Percentiles rank a stretch among this genome's conserved stretches.
phyloP scores from a whole-genome alignment of 1,140 invertebrate genomes.

The roundworm (Caenorhabditis elegans) region WBcel235 BX284603.4:9200001-9200500 shows the following conservation, averaged over 20 bases:
- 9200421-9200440: neutral
- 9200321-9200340: slow-evolving; percentile 36
- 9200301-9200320: slow-evolving; percentile 10
- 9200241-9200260: slow-evolving; percentile 21
- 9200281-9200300: slow-evolving; percentile 37
- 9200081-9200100: slow-evolving; percentile 27
- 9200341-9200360: slow-evolving; percentile 33
- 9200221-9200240: neutral
- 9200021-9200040: neutral
- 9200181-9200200: slow-evolving; percentile 12
- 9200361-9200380: slow-evolving; percentile 9
- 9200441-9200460: neutral
- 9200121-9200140: slow-evolving; percentile 29
- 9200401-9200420: neutral
- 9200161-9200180: slow-evolving; percentile 13
- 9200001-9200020: slow-evolving; percentile 45
- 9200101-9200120: slow-evolving; percentile 36
- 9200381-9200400: neutral
- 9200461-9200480: neutral
- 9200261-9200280: neutral
- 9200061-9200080: neutral
- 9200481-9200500: neutral
- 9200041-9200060: neutral
- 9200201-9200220: neutral
- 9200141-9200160: slow-evolving; percentile 21